Base-by-base conservation (phyloP, 2,113 vertebrate species). In the Ammospiza caudacuta region DNA sequence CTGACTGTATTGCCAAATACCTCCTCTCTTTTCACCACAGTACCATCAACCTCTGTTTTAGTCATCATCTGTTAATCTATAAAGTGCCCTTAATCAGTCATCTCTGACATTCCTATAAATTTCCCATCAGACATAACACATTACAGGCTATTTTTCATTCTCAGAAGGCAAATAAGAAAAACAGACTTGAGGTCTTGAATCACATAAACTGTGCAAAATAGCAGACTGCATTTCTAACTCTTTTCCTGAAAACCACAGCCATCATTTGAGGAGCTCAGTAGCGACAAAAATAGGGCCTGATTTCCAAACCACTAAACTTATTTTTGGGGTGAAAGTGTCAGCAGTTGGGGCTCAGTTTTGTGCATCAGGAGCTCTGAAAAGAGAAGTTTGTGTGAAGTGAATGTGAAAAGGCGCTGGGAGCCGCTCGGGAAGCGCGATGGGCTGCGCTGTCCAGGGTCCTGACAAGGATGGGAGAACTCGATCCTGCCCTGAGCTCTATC, bases 381-480 rank as follows among this genome's bases (percentile, higher is more conserved):
- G 68, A 13, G 29, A 7, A 6, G 11, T 43, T 69, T 9, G 3
- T 29, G 12, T 19, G 66, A 29, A 28, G 19, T 1, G 18, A 0
- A 5, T 0, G 9, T 5, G 29, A n/a, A 55, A 29, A 10, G 0
- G 14, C 0, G 2, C 33, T 0, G 18, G 0, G 0, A 27, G 55
- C 0, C 46, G 43, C 35, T 4, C 1, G 2, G 20, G 3, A 3
- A 4, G 5, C 2, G 3, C 2, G 2, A 0, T 1, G 5, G 2
- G 5, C 0, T 11, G 23, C 51, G 7, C 78, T 94, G 78, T 84
- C 89, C 74, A 18, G n/a, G 78, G 90, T 73, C 4, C 82, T 76
- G 78, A 21, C 12, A 4, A 2, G 6, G 2, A 2, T 1, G 2
- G 14, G 5, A 2, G 4, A 0, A 1, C 29, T 52, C 11, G 1